Evolutionary conservation across 2,113 vertebrate genomes (phyloP).

Genomic region (Nicator chloris): DNA sequence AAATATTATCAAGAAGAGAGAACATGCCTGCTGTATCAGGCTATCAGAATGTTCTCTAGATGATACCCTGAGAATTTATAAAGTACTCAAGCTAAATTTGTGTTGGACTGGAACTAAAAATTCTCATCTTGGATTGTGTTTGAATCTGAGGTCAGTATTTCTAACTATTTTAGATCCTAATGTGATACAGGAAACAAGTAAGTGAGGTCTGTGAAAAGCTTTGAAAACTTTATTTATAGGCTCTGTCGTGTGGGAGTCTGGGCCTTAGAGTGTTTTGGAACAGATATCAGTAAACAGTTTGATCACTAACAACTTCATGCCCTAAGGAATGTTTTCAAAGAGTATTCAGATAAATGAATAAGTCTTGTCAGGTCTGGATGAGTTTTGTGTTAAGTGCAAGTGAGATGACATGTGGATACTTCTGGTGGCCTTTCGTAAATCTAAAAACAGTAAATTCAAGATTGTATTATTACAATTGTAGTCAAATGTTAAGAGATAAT

Average conservation of each 20-base stretch:
- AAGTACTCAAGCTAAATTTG: background rate
- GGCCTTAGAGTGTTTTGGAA: background rate
- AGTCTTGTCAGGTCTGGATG: background rate
- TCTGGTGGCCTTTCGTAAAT: background rate
- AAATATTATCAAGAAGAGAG: background rate
- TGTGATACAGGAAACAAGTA: background rate
- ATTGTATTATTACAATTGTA: background rate
- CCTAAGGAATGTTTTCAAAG: background rate
- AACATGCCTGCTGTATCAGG: background rate
- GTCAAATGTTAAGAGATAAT: background rate
- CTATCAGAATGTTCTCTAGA: background rate
- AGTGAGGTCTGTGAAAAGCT: background rate
- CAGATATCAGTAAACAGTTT: background rate
- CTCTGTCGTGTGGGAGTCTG: background rate
- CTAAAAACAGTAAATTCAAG: background rate
- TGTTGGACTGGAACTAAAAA: background rate
- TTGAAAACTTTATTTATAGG: background rate
- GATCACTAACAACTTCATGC: background rate
- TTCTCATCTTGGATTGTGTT: background rate
- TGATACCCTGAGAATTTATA: background rate
- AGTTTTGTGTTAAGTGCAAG: background rate
- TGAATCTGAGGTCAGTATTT: background rate
- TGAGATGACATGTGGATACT: background rate
- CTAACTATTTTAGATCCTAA: background rate
- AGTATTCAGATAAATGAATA: background rate